phyloP scores from a whole-genome alignment of 2,888 invertebrate species.

The Mimachlamys varia region DNA sequence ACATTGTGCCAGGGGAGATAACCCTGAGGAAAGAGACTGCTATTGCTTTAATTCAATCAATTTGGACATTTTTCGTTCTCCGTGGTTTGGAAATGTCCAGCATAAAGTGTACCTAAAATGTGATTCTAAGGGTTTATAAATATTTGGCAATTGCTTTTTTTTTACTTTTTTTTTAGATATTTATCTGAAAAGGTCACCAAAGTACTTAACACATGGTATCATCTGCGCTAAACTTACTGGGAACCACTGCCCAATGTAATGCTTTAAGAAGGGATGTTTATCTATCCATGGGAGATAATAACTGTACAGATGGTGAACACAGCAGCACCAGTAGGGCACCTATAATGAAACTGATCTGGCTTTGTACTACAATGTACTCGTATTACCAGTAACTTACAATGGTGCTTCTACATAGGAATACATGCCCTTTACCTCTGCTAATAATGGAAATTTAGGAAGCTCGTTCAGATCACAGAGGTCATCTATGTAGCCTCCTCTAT shows the following conservation, averaged over 20 bases:
- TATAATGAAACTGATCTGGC: background rate
- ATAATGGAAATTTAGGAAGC: background rate
- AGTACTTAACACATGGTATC: background rate
- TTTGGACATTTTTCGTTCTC: no score
- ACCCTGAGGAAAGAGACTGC: background rate
- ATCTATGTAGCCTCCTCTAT: background rate
- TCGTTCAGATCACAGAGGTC: background rate
- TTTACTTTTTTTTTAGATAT: background rate
- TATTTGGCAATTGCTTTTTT: no score
- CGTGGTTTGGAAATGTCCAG: no score
- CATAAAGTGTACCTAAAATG: background rate
- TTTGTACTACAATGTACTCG: background rate
- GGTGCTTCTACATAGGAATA: background rate
- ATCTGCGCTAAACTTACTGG: background rate
- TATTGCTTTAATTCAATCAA: background rate
- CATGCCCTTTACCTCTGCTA: background rate
- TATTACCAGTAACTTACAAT: no score
- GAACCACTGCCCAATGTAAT: background rate
- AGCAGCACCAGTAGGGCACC: background rate
- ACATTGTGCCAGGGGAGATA: background rate
- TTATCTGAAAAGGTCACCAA: no score
- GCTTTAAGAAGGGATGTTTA: background rate
- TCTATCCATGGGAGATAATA: background rate
- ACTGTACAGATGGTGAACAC: background rate
- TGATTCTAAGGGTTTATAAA: background rate